Evolutionary conservation across 2,888 invertebrate species (phyloP).

Genomic region (Cryptosula pallasiana): DNA sequence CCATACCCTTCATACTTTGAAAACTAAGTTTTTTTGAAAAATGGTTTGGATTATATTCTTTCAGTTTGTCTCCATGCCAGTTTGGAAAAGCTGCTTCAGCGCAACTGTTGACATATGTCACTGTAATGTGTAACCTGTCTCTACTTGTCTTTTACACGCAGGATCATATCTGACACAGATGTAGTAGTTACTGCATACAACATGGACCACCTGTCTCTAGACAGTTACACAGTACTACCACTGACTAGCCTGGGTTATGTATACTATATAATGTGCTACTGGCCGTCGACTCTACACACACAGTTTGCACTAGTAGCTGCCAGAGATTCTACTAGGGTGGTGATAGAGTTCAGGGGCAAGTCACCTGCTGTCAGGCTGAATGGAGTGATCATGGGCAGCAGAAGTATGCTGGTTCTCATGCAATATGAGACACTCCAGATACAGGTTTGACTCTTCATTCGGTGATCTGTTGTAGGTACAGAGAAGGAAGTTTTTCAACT

Average conservation of each 20-base stretch:
- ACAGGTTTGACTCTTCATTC: background rate
- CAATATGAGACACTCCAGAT: slow-evolving; percentile 20
- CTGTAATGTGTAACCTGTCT: too few species aligned
- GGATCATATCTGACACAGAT: background rate
- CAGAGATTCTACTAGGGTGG: background rate
- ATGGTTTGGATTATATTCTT: too few species aligned
- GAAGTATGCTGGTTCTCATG: background rate
- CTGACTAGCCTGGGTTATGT: background rate
- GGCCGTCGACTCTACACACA: slow-evolving; percentile 16
- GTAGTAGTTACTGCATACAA: slow-evolving; percentile 10
- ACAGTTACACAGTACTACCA: slow-evolving; percentile 17
- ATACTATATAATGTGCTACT: slow-evolving; percentile 12
- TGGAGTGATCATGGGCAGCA: background rate
- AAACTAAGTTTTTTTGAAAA: too few species aligned
- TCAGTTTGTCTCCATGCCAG: background rate
- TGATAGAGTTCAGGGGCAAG: background rate
- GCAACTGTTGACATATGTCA: too few species aligned
- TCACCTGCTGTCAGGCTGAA: background rate
- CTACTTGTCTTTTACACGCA: too few species aligned
- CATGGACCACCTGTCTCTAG: background rate
- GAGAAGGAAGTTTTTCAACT: background rate
- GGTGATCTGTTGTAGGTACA: background rate
- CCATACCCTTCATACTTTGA: too few species aligned
- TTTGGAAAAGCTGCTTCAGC: too few species aligned
- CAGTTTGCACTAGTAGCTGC: slow-evolving; percentile 20